Evolutionary conservation across 2,113 vertebrate species (phyloP).

Genomic region (Sprattus sprattus): DNA sequence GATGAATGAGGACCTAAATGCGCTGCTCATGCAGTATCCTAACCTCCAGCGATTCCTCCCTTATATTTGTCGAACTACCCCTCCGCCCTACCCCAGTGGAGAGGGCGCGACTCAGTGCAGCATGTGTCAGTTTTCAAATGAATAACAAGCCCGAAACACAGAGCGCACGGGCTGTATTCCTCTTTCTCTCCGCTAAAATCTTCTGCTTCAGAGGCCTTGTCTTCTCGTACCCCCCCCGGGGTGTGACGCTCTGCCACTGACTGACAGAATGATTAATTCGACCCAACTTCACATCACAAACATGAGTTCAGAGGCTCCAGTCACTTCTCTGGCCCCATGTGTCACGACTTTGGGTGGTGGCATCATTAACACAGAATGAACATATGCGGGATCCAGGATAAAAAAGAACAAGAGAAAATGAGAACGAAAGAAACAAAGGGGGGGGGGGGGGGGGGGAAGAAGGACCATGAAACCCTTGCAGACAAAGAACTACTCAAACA

Average conservation of each 20-base stretch:
- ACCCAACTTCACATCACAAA: conserved; percentile 74
- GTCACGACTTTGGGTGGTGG: conserved; percentile 35
- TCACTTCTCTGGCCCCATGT: conserved; percentile 34
- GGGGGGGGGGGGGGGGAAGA: not conserved
- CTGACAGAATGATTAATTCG: conserved; percentile 79
- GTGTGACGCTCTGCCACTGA: conserved; percentile 70
- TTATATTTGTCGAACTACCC: conserved; percentile 66
- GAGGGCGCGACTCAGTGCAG: conserved; percentile 25
- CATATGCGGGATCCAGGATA: conserved; percentile 13
- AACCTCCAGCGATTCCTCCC: conserved; percentile 69
- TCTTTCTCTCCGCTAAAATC: conserved; percentile 55
- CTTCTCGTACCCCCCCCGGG: conserved; percentile 66
- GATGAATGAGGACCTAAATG: conserved; percentile 71
- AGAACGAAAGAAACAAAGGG: not conserved
- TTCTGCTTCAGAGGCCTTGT: conserved; percentile 62
- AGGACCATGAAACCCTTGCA: not conserved
- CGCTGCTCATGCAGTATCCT: conserved; percentile 67
- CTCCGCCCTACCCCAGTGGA: conserved; percentile 15
- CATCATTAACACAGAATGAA: conserved; percentile 34
- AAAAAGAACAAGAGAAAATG: not conserved
- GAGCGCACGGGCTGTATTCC: conserved; percentile 56
- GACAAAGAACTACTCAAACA: not conserved
- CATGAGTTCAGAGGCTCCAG: conserved; percentile 63
- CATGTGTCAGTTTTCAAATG: conserved; percentile 58
- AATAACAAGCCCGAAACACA: conserved; percentile 67